These are phyloP conservation scores for Suncus etruscus DNA, from an alignment of 2,113 vertebrate species.

Conservation along the genomic window DNA sequence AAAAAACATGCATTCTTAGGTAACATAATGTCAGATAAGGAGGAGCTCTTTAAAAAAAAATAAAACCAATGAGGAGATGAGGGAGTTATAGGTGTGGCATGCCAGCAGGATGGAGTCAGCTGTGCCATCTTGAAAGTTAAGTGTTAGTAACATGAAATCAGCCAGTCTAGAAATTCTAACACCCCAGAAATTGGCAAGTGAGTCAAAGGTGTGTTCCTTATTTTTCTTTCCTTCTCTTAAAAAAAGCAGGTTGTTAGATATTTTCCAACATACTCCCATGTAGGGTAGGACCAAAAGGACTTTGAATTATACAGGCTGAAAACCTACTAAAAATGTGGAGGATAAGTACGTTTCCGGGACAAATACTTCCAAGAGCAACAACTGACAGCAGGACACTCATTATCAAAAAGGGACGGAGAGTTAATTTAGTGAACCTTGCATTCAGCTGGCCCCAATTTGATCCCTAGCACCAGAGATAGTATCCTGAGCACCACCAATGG, in stretches of 20 bases:
- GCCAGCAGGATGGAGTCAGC: background rate
- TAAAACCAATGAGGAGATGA: background rate
- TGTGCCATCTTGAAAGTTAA: background rate
- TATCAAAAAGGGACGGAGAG: too few relatives aligned
- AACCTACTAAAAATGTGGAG: too few relatives aligned
- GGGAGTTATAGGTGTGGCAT: background rate
- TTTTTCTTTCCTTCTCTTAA: background rate
- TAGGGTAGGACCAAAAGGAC: background rate
- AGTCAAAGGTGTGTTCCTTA: background rate
- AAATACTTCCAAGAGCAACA: background rate
- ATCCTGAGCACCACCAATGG: too few relatives aligned
- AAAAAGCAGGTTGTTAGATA: background rate
- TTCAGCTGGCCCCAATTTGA: too few relatives aligned
- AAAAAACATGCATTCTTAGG: background rate
- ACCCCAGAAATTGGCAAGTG: background rate
- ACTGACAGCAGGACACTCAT: background rate
- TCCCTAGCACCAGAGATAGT: too few relatives aligned
- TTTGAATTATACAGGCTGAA: background rate
- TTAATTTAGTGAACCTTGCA: too few relatives aligned
- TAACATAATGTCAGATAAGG: conserved; percentile 14
- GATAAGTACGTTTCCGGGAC: background rate
- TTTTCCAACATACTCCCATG: background rate
- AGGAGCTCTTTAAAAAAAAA: background rate
- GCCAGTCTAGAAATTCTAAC: background rate
- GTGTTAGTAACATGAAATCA: conserved; percentile 28